Base-by-base conservation (phyloP, 2,113 vertebrate species). In the Sinocyclocheilus rhinocerous region DNA sequence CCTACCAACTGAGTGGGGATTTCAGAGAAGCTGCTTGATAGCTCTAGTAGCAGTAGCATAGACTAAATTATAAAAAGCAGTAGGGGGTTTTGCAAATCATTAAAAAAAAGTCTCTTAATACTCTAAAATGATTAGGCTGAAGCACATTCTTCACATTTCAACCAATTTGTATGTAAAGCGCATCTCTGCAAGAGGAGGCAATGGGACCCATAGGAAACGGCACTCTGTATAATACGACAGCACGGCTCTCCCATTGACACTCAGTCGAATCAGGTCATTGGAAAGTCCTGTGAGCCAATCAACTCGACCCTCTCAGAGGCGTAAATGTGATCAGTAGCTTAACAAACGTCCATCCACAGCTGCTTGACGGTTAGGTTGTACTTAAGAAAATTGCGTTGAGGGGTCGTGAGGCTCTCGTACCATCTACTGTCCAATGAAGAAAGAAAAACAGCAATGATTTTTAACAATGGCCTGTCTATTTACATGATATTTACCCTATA, bases 81-180 rank as follows among this genome's bases (percentile, higher is more conserved):
- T 82, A 69, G 63, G 80, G 80, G 80, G 80, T 82, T 65, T 82
- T 82, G 63, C 22, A 70, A 83, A 83, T 52, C 42, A 52, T 83
- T 65, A 52, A 70, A 69, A 36, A 36, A 20, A 55, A 55, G 52
- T 55, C 16, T 55, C 52, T 55, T 55, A 55, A 55, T 55, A 55
- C 81, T 83, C 48, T 55, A 83, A 70, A 70, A 83, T 55, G 63
- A 83, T 69, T 79, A 59, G 57, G 29, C 76, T 33, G 1, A 59
- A 79, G 29, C 76, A 79, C 76, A 57, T 72, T 83, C 72, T 83
- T 72, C 81, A 83, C 65, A 55, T 18, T 36, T 50, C 39, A 48
- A 76, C 91, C 90, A 87, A 92, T 93, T 93, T 91, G 92, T 93
- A 94, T 94, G 91, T 93, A 92, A 92, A 91, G 90, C 76, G 88